Evolutionary conservation across 2,888 invertebrate species (phyloP), one percentile per base, ranked within the genome.

Genomic region (Rhamphomyia laevipes): DNA sequence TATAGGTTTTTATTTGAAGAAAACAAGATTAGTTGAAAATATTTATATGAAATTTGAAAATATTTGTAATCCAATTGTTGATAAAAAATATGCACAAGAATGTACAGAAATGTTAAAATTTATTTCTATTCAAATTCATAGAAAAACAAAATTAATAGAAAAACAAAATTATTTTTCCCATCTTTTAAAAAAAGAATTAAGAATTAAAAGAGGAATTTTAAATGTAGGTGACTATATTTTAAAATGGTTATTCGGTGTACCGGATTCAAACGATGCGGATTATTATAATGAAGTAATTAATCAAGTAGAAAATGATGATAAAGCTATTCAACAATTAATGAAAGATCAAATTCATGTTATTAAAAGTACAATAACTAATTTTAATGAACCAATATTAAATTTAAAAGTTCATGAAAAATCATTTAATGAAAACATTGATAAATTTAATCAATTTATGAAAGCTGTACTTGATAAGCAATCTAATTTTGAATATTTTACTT

Each of bases 271-370:
- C n/a, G 56, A 56, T 47, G 52, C 53, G 1, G 48, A 48, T 30
- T 52, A 53, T 44, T 55, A 45, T 40, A 40, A 55, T 11, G 23
- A 53, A 23, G 52, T 53, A 3, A 57, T 59, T 30, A 51, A 54
- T 6, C 31, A 51, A 15, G 33, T 57, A 10, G 35, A 48, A 16
- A 38, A 47, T 13, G 50, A 54, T 35, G 55, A 57, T 31, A 33
- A 54, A 18, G 46, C 53, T 38, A 37, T 50, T 12, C 27, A 38
- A 16, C 43, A 49, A 18, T 31, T 57, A 48, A 42, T 57, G 43
- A 53, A 57, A 47, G 46, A 55, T 37, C 56, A 58, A 50, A 47
- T 53, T 15, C 54, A 55, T 40, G 49, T 56, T 12, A 43, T 57
- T 3, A 45, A 48, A 35, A 41, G 50, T 4, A 52, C 56, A 5